phyloP scores from a whole-genome alignment of 2,797 vertebrate species.

The Odontamblyopus rebecca region DNA sequence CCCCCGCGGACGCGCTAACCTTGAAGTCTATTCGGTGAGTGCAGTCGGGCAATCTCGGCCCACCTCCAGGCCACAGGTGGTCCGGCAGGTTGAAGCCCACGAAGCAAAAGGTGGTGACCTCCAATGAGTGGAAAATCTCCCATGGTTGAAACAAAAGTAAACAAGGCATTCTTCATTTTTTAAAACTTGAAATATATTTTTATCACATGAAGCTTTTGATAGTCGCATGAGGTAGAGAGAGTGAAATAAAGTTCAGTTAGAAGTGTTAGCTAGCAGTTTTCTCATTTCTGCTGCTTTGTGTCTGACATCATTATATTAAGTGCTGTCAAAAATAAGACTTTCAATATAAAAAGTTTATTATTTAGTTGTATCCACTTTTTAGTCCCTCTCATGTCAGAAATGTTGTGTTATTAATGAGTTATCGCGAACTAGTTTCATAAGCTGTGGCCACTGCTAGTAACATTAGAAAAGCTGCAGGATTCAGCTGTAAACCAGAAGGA shows the following conservation, averaged over 20 bases:
- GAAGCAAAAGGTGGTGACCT: slow-evolving; percentile 5
- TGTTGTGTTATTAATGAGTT: too few species aligned
- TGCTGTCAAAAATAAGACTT: neutral
- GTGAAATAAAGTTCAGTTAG: neutral
- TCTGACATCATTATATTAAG: too few species aligned
- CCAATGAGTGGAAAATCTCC: neutral
- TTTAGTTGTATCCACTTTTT: slow-evolving; percentile 3
- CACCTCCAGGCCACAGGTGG: slow-evolving; percentile 16
- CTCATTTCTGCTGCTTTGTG: neutral
- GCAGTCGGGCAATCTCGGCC: slow-evolving; percentile 22
- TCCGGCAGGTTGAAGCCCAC: slow-evolving; percentile 6
- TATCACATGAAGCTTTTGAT: too few species aligned
- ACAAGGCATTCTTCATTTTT: neutral
- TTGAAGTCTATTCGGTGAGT: slow-evolving; percentile 35
- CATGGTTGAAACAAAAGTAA: neutral
- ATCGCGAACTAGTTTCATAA: too few species aligned
- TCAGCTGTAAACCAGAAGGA: too few species aligned
- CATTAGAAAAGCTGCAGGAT: too few species aligned
- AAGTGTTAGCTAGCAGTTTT: neutral
- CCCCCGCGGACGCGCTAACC: slow-evolving; percentile 58
- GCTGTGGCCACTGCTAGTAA: too few species aligned
- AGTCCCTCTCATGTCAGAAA: neutral
- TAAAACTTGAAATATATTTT: too few species aligned
- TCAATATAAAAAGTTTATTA: slow-evolving; percentile 2
- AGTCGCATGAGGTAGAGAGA: too few species aligned